Base-by-base conservation (phyloP, 2,113 vertebrate genomes). In the Pangasianodon hypophthalmus region DNA sequence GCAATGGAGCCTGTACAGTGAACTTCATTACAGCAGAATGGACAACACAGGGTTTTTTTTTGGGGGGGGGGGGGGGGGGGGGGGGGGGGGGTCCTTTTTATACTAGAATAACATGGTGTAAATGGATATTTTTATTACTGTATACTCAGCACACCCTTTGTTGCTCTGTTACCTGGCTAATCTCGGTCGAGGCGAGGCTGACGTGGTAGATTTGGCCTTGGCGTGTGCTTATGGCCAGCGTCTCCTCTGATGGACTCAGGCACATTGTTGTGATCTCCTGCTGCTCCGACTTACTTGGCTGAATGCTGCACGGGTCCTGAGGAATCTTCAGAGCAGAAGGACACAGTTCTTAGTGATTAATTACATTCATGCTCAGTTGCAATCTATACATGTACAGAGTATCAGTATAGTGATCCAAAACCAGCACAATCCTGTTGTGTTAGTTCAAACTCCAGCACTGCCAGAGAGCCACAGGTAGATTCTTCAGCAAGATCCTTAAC, bases 191-290 rank as follows among this genome's bases (percentile, higher is more conserved):
- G 86, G 96, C 94, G 93, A 98, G 95, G 79, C 93, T 92, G 93
- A 97, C 93, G 92, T 95, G 94, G 92, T 97, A 99, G 75, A 99
- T 94, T 88, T 98, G 98, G 26, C 96, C 97, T 91, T 93, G 95
- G 85, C 92, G 94, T 54, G 98, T 99, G 93, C 96, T 96, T 94
- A 96, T 52, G 0, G 97, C 93, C 88, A 99, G 94, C 0, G 71
- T 96, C 90, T 98, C 96, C 93, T 98, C 97, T 0, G 97, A 97
- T 37, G 98, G 98, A 91, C 97, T 58, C 26, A 83, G 54, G 54
- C 81, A 83, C 18, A 83, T 26, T 4, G 52, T 2, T 21, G 14
- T 50, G 9, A 83, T 58, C 46, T 52, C n/a, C 77, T 50, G 75
- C 44, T 79, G 77, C 24, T 29, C 77, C 9, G 32, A 52, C 29